Percentiles rank a stretch among this genome's conserved stretches.
These are phyloP conservation scores for Tympanoctomys barrerae DNA, from an alignment of 2,797 vertebrate species.

Conservation along the genomic window DNA sequence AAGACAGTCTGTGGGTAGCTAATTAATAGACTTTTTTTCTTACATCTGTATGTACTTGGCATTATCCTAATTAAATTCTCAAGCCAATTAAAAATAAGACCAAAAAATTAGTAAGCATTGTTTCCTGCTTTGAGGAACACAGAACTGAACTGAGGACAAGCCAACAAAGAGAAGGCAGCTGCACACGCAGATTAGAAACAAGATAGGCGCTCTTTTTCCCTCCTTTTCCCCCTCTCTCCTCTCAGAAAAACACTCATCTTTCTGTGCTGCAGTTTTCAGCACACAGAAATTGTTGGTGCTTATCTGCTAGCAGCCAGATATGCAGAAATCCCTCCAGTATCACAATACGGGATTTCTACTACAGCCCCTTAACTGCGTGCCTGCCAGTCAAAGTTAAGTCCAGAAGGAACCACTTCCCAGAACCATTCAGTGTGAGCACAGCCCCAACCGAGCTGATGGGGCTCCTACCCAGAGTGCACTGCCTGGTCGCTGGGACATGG, in stretches of 20 bases:
- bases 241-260: neutral
- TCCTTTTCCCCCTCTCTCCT: neutral
- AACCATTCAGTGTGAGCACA: neutral
- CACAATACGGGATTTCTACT: conserved; percentile 1
- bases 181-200: neutral
- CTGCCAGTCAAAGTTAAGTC: neutral
- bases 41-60: neutral
- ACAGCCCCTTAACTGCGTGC: neutral
- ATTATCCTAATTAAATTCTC: conserved; percentile 72
- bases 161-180: neutral
- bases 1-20: conserved; percentile 44
- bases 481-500: neutral
- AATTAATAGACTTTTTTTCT: conserved; percentile 64
- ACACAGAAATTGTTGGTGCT: conserved; percentile 52
- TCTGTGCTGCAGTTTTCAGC: conserved; percentile 32
- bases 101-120: conserved; percentile 37
- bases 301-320: conserved; percentile 40
- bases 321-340: conserved; percentile 28
- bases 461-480: neutral
- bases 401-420: neutral
- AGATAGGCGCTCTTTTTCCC: neutral
- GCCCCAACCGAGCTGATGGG: neutral
- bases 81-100: conserved; percentile 65
- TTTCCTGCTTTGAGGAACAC: conserved; percentile 25
- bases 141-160: neutral